Conservation (phyloP, 2,113 vertebrate genomes). For the Hypanus sabinus region DNA sequence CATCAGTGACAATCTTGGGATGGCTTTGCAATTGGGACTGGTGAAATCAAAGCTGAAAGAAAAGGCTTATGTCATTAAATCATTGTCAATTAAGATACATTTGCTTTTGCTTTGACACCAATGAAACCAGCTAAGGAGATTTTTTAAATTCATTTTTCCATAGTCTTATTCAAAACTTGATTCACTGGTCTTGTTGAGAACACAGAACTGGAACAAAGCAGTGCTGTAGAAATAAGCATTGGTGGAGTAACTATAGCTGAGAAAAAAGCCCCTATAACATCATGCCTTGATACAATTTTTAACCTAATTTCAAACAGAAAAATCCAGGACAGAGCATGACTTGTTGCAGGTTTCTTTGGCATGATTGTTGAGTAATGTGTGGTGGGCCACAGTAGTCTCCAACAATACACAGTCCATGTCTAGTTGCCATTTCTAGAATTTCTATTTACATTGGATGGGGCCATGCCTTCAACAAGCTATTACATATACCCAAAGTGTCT, state of each 20-base stretch:
- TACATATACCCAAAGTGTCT: too few species aligned
- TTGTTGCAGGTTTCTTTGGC: too few species aligned
- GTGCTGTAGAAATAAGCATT: background rate
- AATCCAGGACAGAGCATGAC: too few species aligned
- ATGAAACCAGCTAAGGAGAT: background rate
- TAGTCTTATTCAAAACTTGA: background rate
- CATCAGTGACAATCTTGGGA: too few species aligned
- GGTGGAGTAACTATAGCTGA: background rate
- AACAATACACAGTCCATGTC: too few species aligned
- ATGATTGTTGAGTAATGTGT: too few species aligned
- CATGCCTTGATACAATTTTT: too few species aligned
- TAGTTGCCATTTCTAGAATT: too few species aligned
- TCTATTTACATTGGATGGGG: too few species aligned
- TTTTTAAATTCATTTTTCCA: background rate
- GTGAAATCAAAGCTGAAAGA: background rate
- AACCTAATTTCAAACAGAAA: too few species aligned
- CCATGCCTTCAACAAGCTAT: too few species aligned
- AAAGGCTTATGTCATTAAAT: background rate
- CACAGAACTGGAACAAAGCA: background rate
- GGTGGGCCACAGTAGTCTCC: too few species aligned
- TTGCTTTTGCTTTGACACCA: background rate
- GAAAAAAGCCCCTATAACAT: background rate
- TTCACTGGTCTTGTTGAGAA: background rate
- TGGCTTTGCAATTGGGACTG: background rate
- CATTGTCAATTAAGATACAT: background rate